Evolutionary conservation across 2,797 vertebrate genomes (phyloP), one percentile per base, ranked within the genome.

Genomic region (Sebastes ruberrimus): DNA sequence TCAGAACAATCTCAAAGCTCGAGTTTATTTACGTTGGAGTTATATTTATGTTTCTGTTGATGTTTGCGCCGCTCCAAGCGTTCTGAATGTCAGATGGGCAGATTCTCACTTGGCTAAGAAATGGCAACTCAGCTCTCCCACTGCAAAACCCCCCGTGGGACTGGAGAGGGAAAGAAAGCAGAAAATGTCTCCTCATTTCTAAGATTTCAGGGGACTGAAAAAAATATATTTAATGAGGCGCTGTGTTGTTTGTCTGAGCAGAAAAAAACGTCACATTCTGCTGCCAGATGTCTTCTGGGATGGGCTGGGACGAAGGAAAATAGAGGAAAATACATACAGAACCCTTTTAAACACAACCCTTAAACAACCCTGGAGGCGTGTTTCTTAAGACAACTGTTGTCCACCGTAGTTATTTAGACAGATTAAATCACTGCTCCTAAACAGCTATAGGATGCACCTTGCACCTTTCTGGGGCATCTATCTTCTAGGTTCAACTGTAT

Each of bases 1-100:
- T 25, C 57, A 4, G 70, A 78, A 59, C 14, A 14, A 61, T 74
- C 76, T 83, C 61, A 81, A 86, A 84, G 68, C 65, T 32, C 10
- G 23, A 16, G 56, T 80, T 81, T 85, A 80, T 78, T 82, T 25
- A 42, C 23, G 22, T 25, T 64, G 23, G 38, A 25, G n/a, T 63
- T 23, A 38, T 63, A 63, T 64, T 64, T 42, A 25, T 64, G n/a
- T 79, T 88, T 89, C 62, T 87, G 82, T 86, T 84, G 87, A 88
- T 87, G 83, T 85, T 88, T 88, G 76, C 61, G 61, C 73, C 6
- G 38, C 82, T 89, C 52, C 28, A 8, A 76, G 80, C 64, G 2
- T 62, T 85, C 60, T 83, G 72, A 75, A 81, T 90, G 87, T 89
- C 89, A 92, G 60, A 88, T 87, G 76, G 91, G 80, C 77, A 76